A percentile compares a stretch with the other conserved stretches of the same genome.
These are phyloP conservation scores for Amblyjoppa fuscipennis DNA, from an alignment of 2,888 invertebrate species.

Conservation along the genomic window DNA sequence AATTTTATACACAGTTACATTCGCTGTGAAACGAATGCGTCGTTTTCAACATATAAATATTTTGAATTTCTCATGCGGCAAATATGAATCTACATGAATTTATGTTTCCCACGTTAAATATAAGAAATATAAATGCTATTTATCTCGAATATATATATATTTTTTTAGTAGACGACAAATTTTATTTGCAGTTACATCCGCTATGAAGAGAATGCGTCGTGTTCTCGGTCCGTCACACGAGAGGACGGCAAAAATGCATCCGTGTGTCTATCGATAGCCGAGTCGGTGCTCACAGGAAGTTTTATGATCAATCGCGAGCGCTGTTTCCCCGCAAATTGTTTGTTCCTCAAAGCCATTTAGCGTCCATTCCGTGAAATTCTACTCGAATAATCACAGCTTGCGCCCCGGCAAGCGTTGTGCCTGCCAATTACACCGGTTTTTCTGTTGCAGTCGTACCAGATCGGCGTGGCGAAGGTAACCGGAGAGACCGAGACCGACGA, in stretches of 20 bases:
- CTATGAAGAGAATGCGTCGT: neutral
- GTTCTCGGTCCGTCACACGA: neutral
- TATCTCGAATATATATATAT: no score
- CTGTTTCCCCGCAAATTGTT: conserved; percentile 82
- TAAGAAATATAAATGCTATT: no score
- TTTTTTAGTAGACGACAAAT: no score
- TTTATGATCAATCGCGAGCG: conserved; percentile 80
- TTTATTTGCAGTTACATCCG: neutral
- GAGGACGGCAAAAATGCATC: conserved; percentile 10
- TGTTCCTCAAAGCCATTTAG: conserved; percentile 84
- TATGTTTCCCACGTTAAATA: no score
- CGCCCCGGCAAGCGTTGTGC: conserved; percentile 70
- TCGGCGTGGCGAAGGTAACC: conserved; percentile 34
- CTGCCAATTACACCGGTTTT: conserved; percentile 79
- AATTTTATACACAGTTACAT: no score
- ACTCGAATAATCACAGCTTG: conserved; percentile 84
- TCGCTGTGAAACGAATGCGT: no score
- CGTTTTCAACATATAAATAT: no score
- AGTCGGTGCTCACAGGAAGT: conserved; percentile 70
- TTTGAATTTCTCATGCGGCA: no score
- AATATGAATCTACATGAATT: no score
- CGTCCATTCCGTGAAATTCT: conserved; percentile 83
- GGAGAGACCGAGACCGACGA: conserved; percentile 30
- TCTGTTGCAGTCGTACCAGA: conserved; percentile 64
- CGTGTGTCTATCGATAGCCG: conserved; percentile 49